phyloP scores from a whole-genome alignment of 1,140 invertebrate species.

The Dreissena rostriformis region DNA sequence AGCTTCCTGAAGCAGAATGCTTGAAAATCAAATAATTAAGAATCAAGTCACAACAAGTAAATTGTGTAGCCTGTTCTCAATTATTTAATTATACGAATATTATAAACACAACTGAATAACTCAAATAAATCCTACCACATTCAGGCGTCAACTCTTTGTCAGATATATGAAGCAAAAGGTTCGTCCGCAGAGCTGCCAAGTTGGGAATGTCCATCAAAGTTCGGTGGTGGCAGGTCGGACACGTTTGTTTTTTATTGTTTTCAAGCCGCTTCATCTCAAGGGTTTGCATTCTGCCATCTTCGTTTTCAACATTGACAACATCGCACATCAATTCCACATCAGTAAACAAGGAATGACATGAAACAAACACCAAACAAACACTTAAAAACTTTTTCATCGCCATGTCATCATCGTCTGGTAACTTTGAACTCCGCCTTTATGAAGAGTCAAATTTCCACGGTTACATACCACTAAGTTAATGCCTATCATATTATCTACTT shows the following conservation, averaged over 20 bases:
- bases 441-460: too few relatives aligned
- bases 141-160: constrained; percentile 67
- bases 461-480: too few relatives aligned
- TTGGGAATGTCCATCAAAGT: constrained; percentile 55
- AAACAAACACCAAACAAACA: constrained; percentile 55
- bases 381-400: constrained; percentile 39
- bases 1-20: too few relatives aligned
- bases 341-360: constrained; percentile 24
- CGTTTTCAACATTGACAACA: constrained; percentile 72
- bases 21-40: too few relatives aligned
- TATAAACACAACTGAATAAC: too few relatives aligned
- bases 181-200: constrained; percentile 61
- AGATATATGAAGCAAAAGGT: constrained; percentile 62
- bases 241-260: constrained; percentile 63
- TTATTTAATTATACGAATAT: too few relatives aligned
- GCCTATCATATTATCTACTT: too few relatives aligned
- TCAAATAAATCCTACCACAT: constrained; percentile 61
- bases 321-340: constrained; percentile 63
- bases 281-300: constrained; percentile 72
- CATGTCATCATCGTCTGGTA: constrained; percentile 61
- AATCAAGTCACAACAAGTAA: too few relatives aligned
- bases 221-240: constrained; percentile 63
- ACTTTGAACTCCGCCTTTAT: constrained; percentile 22
- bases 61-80: too few relatives aligned
- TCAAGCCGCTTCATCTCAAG: constrained; percentile 73